Evolutionary conservation across 2,797 vertebrate species (phyloP), one percentile per base, ranked within the genome.

Genomic region (Smutsia gigantea): DNA sequence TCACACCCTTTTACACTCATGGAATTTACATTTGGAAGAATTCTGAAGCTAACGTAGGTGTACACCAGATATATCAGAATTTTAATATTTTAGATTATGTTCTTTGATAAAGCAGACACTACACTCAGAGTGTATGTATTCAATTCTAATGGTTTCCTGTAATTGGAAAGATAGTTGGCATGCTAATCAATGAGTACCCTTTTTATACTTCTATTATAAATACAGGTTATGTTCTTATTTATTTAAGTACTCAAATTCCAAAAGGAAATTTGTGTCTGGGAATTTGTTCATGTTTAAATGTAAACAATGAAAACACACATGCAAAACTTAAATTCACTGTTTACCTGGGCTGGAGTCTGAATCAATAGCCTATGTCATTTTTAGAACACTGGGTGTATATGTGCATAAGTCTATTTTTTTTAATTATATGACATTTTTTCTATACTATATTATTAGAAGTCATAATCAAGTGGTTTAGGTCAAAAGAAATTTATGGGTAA

Each of bases 21-120:
- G 11, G 2, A 94, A 96, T 84, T 59, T 87, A 55, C 18, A 46
- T 87, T 92, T 90, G n/a, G 19, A 89, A 92, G 23, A 90, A 74
- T 8, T 66, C 17, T 69, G 55, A 95, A 79, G 31, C 51, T 81
- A 74, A 53, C 57, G 13, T 59, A 82, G 79, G 10, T 7, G 59
- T 78, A 85, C 63, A 87, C 0, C 18, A 84, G 12, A 46, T 71
- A 81, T 10, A 42, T 57, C 59, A 69, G 39, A 51, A 75, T 59
- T 51, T 94, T 55, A 81, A 55, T 84, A 94, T 64, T 39, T 79
- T 68, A 9, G 8, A 46, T 81, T 88, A 59, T 74, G 37, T 23
- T 71, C 71, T 78, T 81, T 86, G 39, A 75, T 66, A 74, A 89
- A 59, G 64, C 21, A 88, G 12, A 57, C 1, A 77, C 31, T 79